phyloP scores from a whole-genome alignment of 1,140 invertebrate species.

The Pseudomyrmex flavicornis region DNA sequence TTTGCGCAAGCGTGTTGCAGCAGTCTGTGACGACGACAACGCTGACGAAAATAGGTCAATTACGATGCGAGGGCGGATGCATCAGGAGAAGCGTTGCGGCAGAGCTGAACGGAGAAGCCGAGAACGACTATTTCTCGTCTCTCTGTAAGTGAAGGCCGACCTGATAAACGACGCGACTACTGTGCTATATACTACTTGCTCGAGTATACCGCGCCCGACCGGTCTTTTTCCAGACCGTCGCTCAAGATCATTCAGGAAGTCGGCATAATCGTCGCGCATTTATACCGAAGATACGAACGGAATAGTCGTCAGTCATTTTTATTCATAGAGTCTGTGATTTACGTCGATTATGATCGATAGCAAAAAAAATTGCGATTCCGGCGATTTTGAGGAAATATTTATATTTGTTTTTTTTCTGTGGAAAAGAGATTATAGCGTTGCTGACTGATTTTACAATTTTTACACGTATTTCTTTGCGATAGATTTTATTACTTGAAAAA shows the following conservation, averaged over 20 bases:
- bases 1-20: conserved; percentile 67
- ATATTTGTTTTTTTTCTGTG: no score
- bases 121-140: background rate
- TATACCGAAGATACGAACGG: background rate
- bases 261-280: background rate
- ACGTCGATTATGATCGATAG: conserved; percentile 33
- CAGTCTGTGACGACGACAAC: background rate
- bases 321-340: conserved; percentile 23
- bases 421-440: no score
- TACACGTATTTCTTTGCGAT: no score
- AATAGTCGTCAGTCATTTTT: conserved; percentile 36
- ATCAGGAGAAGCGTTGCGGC: conserved; percentile 12
- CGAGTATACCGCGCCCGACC: background rate
- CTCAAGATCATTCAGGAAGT: background rate
- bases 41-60: conserved; percentile 71
- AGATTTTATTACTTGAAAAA: no score
- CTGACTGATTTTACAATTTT: no score
- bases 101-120: background rate
- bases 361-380: background rate
- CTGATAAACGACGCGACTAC: background rate
- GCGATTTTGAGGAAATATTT: conserved; percentile 10
- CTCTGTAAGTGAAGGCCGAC: background rate
- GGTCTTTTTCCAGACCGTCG: background rate
- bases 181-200: background rate
- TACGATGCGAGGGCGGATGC: conserved; percentile 34